Evolutionary conservation across 1,140 invertebrate species (phyloP).

Genomic region (Drosophila leontia): DNA sequence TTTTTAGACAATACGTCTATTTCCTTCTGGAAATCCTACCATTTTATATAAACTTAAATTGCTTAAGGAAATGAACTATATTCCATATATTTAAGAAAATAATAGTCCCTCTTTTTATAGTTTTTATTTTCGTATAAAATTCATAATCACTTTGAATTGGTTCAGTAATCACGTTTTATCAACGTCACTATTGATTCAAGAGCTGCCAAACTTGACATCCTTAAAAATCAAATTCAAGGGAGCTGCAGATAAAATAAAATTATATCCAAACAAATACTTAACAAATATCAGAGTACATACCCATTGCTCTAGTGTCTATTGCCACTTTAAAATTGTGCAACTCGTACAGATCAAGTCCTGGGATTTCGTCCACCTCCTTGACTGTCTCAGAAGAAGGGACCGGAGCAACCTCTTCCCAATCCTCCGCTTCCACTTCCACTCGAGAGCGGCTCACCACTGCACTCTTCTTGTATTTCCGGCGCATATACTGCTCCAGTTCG

Average conservation of each 20-base stretch:
- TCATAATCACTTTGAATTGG: background rate
- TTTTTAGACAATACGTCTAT: too few species aligned
- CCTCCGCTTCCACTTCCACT: background rate
- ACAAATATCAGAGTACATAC: slow-evolving; percentile 21
- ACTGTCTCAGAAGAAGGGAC: too few species aligned
- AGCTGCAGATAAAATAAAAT: slow-evolving; percentile 1
- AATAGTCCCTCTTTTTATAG: background rate
- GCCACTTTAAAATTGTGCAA: slow-evolving; percentile 46
- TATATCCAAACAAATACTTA: background rate
- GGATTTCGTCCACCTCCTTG: background rate
- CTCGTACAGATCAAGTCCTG: slow-evolving; percentile 23
- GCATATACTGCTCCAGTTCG: slow-evolving; percentile 40
- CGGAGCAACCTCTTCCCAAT: background rate
- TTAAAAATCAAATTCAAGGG: slow-evolving; percentile 19
- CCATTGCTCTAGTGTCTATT: slow-evolving; percentile 24
- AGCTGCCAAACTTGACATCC: background rate
- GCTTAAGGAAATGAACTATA: background rate
- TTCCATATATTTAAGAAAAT: background rate
- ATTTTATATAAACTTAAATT: background rate
- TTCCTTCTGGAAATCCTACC: background rate
- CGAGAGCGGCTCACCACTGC: slow-evolving; percentile 10
- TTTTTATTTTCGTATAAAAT: background rate
- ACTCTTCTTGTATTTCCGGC: slow-evolving; percentile 35
- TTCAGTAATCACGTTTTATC: background rate
- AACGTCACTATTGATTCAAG: too few species aligned